Conservation (phyloP, 2,888 invertebrate genomes). For the Emmelina monodactyla region DNA sequence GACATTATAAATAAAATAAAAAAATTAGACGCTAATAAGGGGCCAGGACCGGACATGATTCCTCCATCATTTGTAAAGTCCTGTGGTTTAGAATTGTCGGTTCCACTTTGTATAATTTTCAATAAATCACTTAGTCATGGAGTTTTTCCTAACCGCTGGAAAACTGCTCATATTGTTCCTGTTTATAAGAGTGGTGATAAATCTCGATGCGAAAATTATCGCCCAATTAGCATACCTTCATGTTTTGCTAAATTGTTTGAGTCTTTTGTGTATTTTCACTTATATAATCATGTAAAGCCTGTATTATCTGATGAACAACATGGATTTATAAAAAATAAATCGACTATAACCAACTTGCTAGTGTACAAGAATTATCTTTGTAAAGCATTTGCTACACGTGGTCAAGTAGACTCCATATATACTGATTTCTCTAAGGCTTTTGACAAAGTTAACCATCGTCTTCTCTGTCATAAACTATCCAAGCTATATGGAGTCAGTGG, state of each 20-base stretch:
- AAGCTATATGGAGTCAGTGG: conserved; percentile 3
- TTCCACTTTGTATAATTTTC: neutral
- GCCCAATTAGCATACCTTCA: conserved; percentile 8
- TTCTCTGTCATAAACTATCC: conserved; percentile 4
- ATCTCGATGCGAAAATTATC: conserved; percentile 5
- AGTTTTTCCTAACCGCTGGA: conserved; percentile 5
- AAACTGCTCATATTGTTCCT: conserved; percentile 7
- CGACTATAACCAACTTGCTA: conserved; percentile 5
- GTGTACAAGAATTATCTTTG: conserved; percentile 3
- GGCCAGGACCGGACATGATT: conserved; percentile 3
- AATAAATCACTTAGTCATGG: conserved; percentile 5
- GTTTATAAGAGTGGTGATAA: conserved; percentile 6
- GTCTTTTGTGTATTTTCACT: conserved; percentile 3
- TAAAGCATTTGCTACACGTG: conserved; percentile 1
- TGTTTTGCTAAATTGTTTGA: conserved; percentile 9
- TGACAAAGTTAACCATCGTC: conserved; percentile 6
- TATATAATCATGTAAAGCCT: conserved; percentile 7
- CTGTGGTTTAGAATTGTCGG: neutral
- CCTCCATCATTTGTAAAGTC: conserved; percentile 4
- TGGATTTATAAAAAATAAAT: conserved; percentile 7
- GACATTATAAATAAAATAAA: conserved; percentile 4
- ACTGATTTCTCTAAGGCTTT: conserved; percentile 10
- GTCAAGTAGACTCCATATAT: conserved; percentile 9
- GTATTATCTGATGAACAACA: conserved; percentile 6
- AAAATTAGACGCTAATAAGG: conserved; percentile 2